Evolutionary conservation across 2,888 invertebrate genomes (phyloP).

Genomic region (Hemaris fuciformis): DNA sequence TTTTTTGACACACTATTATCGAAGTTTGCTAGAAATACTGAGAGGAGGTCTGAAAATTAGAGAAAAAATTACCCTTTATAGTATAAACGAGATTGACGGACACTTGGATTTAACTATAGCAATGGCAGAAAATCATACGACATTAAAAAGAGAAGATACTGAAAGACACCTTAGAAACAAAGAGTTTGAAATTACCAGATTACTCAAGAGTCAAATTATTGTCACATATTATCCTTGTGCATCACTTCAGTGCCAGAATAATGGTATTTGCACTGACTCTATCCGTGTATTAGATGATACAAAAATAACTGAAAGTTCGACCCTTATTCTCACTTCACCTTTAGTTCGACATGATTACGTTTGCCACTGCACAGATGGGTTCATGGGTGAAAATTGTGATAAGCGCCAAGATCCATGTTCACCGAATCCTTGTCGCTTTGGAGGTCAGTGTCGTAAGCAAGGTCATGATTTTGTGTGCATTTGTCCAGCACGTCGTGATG

Average conservation of each 20-base stretch:
- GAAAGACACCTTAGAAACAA: slow-evolving; percentile 85
- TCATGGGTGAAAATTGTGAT: slow-evolving; percentile 91
- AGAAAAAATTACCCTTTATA: slow-evolving; percentile 86
- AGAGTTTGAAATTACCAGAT: slow-evolving; percentile 82
- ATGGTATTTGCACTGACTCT: slow-evolving; percentile 87
- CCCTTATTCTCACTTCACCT: slow-evolving; percentile 92
- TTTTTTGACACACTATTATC: slow-evolving; percentile 90
- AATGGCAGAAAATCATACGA: slow-evolving; percentile 80
- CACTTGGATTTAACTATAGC: slow-evolving; percentile 88
- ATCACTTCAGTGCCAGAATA: slow-evolving; percentile 87
- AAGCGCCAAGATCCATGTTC: slow-evolving; percentile 94
- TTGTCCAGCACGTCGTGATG: slow-evolving; percentile 90
- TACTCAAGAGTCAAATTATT: slow-evolving; percentile 82
- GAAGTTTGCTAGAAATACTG: slow-evolving; percentile 86
- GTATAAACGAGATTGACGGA: slow-evolving; percentile 85
- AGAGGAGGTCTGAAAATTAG: slow-evolving; percentile 84
- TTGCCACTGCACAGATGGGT: slow-evolving; percentile 92
- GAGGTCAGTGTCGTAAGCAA: slow-evolving; percentile 91
- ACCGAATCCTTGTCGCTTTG: slow-evolving; percentile 92
- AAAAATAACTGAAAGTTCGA: slow-evolving; percentile 90
- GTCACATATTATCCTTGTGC: slow-evolving; percentile 91
- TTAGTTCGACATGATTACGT: slow-evolving; percentile 87
- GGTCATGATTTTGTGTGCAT: slow-evolving; percentile 92
- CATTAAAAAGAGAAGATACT: slow-evolving; percentile 84
- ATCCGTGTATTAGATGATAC: slow-evolving; percentile 86